Evolutionary conservation across 2,888 invertebrate genomes (phyloP), one percentile per base, ranked within the genome.

Genomic region (Chironomus riparius): DNA sequence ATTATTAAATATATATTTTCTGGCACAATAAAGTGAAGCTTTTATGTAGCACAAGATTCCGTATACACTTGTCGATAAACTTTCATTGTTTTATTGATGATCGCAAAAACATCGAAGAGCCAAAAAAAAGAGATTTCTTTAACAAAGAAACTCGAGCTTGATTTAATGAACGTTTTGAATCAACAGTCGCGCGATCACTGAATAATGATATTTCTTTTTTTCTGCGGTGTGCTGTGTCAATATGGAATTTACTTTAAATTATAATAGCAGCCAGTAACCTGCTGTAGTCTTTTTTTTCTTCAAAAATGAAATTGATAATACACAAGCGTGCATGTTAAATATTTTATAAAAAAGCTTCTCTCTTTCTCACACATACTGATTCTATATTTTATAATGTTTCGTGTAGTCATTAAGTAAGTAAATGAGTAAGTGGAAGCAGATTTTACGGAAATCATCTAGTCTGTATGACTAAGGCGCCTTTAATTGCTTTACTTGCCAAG

Each of bases 171-270:
- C 24, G 24, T 65, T 65, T 68, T 61, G n/a, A 73, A 73, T 73
- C 47, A 73, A 73, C 62, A 38, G 72, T 62, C 47, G 72, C 61
- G 72, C 72, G 72, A 73, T 73, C 72, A 73, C 72, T 73, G 61
- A 73, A 73, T 71, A 18, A 71, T 56, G 56, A 50, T 50, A n/a
- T n/a, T 21, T 22, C 38, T 73, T 61, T 62, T 73, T 22, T 22
- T 73, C 62, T 12, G 38, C 50, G 28, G 24, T 50, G 56, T 56
- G 28, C 22, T 50, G 56, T 56, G 50, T 56, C 56, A n/a, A 28
- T 61, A 62, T 73, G 72, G 72, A 73, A 62, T 73, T 73, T 62
- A 73, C 71, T 65, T 65, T 65, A 65, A 65, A 56, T 56, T 38
- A 38, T 38, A 65, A 65, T 65, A 65, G n/a, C n/a, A n/a, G n/a